Evolutionary conservation across 1,140 invertebrate species (phyloP).

Genomic region (Neotoxoptera formosana): DNA sequence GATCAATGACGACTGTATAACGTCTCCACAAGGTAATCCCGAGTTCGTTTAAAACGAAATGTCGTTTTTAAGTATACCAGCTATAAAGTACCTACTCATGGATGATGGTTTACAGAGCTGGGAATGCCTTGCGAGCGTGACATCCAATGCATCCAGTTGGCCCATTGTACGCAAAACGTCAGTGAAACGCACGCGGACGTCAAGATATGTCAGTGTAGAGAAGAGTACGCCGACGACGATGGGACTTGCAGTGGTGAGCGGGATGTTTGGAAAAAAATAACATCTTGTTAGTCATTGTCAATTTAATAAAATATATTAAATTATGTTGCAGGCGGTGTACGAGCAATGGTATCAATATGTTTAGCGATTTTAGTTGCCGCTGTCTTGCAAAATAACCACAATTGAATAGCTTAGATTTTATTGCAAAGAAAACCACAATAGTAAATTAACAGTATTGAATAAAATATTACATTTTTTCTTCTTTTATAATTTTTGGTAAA

Average conservation of each 20-base stretch:
- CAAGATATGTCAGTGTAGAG: constrained; percentile 45
- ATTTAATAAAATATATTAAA: background rate
- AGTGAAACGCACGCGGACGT: background rate
- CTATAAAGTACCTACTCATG: background rate
- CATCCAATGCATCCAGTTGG: constrained; percentile 35
- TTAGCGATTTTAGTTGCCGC: constrained; percentile 22
- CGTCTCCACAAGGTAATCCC: constrained; percentile 40
- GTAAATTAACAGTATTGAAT: constrained; percentile 18
- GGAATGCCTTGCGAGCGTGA: constrained; percentile 34
- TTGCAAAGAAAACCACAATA: constrained; percentile 2
- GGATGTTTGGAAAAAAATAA: background rate
- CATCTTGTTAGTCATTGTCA: background rate
- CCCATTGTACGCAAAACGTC: background rate
- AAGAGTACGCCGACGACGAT: constrained; percentile 31
- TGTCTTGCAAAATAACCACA: constrained; percentile 29
- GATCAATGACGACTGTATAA: constrained; percentile 53
- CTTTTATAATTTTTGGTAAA: constrained; percentile 47
- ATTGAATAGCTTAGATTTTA: constrained; percentile 23
- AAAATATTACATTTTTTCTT: constrained; percentile 17
- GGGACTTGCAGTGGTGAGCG: constrained; percentile 39
- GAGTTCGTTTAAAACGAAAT: background rate
- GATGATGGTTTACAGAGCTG: background rate
- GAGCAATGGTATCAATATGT: constrained; percentile 28
- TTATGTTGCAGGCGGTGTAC: constrained; percentile 19
- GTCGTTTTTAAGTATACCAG: background rate